Evolutionary conservation across 2,113 vertebrate genomes (phyloP).

Genomic region (Aix galericulata): DNA sequence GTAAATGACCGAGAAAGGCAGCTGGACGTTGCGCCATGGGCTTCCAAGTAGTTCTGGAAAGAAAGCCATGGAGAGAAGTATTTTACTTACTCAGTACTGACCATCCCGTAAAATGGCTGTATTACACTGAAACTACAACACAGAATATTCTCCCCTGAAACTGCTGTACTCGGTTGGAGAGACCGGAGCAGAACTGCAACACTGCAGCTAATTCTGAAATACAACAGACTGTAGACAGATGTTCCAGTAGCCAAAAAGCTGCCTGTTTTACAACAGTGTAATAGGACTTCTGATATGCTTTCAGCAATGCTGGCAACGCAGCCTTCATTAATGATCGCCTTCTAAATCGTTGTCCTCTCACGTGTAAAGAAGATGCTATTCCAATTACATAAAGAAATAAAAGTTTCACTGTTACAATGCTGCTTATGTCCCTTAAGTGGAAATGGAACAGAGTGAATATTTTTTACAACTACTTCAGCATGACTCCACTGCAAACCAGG

Average conservation of each 20-base stretch:
- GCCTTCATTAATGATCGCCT: background rate
- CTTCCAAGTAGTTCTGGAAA: conserved; percentile 76
- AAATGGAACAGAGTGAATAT: background rate
- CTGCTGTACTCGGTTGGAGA: background rate
- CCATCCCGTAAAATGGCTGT: background rate
- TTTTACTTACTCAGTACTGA: background rate
- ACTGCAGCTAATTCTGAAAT: background rate
- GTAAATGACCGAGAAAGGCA: conserved; percentile 72
- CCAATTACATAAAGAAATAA: background rate
- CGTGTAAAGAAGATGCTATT: background rate
- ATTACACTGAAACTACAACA: background rate
- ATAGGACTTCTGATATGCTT: background rate
- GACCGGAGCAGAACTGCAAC: background rate
- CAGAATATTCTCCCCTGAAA: background rate
- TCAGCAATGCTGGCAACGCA: background rate
- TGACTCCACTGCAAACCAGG: background rate
- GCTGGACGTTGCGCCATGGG: conserved; percentile 66
- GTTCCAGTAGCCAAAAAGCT: background rate
- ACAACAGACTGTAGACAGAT: background rate
- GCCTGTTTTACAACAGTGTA: background rate
- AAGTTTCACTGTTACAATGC: background rate
- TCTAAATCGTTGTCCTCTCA: background rate
- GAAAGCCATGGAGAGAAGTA: background rate
- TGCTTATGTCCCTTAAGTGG: background rate
- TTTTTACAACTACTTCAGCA: background rate